Base-by-base conservation (phyloP, 2,113 vertebrate species). In the Xiphorhynchus elegans region DNA sequence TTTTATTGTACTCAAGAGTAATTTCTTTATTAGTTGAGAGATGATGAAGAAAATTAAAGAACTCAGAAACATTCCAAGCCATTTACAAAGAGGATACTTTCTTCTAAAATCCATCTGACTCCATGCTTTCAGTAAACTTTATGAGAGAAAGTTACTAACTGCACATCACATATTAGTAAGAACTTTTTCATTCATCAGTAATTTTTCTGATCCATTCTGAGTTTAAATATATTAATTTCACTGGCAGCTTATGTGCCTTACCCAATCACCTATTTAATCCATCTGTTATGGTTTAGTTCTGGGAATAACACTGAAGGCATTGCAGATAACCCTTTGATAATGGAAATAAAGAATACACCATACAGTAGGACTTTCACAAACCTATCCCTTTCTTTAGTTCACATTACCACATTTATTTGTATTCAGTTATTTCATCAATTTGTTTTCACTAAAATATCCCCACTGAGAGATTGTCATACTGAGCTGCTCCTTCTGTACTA, bases 41-140 rank as follows among this genome's bases (percentile, higher is more conserved):
- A 76, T 28, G 91, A 83, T 39, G 18, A 92, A 87, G 59, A 75
- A 93, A 85, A 90, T 62, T 55, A 73, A 91, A 91, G 63, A 62
- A 72, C 39, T 56, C 40, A 87, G 59, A 84, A 89, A 58, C 8
- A 79, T 73, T 79, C 13, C n/a, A 87, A 85, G 56, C 29, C 35
- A 72, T 55, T 92, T 86, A 42, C 29, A 96, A 85, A 40, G 3
- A 75, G 28, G 6, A 44, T 13, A 39, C 4, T 73, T 78, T 75
- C 44, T 31, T 68, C 53, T 42, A 64, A 84, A 89, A 82, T 60
- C 26, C 9, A 33, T 82, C 49, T 82, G 39, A 77, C 29, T 46
- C 58, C 39, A 66, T 29, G 33, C 5, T 81, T 89, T 64, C 64
- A 25, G 29, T 56, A 95, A 62, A 53, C 35, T 84, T 84, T 73